A percentile compares a stretch with the other conserved stretches of the same genome.
phyloP scores from a whole-genome alignment of 2,797 vertebrate species.

The Salarias fasciatus region DNA sequence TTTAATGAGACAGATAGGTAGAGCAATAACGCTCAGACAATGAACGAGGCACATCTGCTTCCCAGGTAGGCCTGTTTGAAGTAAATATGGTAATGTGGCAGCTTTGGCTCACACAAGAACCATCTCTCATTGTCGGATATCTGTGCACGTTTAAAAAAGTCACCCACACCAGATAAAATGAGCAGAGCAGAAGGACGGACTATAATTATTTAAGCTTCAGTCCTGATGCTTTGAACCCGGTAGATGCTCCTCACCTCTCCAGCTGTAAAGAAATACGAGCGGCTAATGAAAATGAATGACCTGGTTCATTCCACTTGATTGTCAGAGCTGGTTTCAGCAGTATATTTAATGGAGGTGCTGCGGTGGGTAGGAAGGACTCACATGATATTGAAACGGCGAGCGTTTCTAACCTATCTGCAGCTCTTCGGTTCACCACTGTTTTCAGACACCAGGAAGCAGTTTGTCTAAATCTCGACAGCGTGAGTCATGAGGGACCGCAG shows the following conservation, averaged over 20 bases:
- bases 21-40: slow-evolving; percentile 65
- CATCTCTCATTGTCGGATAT: slow-evolving; percentile 37
- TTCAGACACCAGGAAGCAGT: background rate
- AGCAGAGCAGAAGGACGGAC: slow-evolving; percentile 12
- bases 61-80: slow-evolving; percentile 37
- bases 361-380: slow-evolving; percentile 32
- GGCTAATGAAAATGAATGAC: slow-evolving; percentile 76
- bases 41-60: slow-evolving; percentile 54
- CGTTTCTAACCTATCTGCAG: slow-evolving; percentile 27
- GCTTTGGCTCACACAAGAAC: slow-evolving; percentile 31
- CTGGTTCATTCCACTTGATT: slow-evolving; percentile 59
- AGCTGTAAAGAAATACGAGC: slow-evolving; percentile 55
- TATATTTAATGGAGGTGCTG: slow-evolving; percentile 58
- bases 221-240: slow-evolving; percentile 50
- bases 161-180: slow-evolving; percentile 42
- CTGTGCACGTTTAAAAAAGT: slow-evolving; percentile 16
- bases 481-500: slow-evolving; percentile 13
- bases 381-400: slow-evolving; percentile 23
- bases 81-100: slow-evolving; percentile 58
- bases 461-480: slow-evolving; percentile 16
- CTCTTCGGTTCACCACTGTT: background rate
- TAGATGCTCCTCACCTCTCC: slow-evolving; percentile 61
- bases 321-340: slow-evolving; percentile 69
- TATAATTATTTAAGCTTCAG: slow-evolving; percentile 43
- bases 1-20: slow-evolving; percentile 65